A percentile compares a stretch with the other conserved stretches of the same genome.
phyloP scores from a whole-genome alignment of 2,113 vertebrate genomes.

The Bujurquina vittata region DNA sequence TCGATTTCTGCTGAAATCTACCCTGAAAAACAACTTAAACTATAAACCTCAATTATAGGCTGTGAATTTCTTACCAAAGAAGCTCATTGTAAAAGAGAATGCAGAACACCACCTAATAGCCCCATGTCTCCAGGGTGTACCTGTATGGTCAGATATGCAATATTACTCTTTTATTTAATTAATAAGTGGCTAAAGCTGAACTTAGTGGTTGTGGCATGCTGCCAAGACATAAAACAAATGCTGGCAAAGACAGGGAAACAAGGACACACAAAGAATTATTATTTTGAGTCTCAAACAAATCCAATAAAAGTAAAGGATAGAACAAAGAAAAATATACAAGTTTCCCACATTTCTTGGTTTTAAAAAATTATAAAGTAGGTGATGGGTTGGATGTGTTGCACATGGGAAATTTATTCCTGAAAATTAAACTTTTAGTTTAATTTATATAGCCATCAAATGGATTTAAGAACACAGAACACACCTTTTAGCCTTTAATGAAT shows the following conservation, averaged over 20 bases:
- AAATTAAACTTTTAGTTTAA: not conserved
- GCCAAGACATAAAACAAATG: not conserved
- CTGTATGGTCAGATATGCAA: not conserved
- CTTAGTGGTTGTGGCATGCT: not conserved
- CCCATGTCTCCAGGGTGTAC: fast-evolving
- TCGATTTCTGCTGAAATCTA: not conserved
- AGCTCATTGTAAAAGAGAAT: not conserved
- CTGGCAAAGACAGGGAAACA: not conserved
- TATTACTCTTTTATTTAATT: not conserved
- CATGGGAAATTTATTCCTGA: not conserved
- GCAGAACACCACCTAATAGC: fast-evolving
- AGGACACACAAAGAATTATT: fast-evolving
- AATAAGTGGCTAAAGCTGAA: not conserved
- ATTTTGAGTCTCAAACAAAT: not conserved
- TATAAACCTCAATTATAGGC: not conserved
- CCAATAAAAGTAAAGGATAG: too few relatives aligned
- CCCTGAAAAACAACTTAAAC: not conserved
- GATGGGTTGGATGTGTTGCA: not conserved
- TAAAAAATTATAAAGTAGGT: too few relatives aligned
- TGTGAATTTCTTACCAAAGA: not conserved
- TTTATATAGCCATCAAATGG: not conserved
- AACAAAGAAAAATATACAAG: too few relatives aligned
- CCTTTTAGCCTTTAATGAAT: not conserved
- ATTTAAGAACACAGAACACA: not conserved
- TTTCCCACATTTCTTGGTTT: too few relatives aligned